Conservation (phyloP, 2,888 invertebrate species). For the Eupithecia subumbrata region DNA sequence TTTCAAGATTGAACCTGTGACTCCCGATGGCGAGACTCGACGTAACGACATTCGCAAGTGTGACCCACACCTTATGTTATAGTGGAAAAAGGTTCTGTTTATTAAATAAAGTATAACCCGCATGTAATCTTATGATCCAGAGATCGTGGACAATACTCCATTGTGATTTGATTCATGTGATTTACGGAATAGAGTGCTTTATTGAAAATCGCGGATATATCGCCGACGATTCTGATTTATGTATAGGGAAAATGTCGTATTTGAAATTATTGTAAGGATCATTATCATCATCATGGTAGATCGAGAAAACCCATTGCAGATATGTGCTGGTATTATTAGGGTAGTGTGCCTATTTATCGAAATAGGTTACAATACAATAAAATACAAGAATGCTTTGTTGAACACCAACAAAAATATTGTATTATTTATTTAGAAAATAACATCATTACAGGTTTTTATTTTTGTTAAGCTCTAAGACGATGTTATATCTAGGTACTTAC, state of each 20-base stretch:
- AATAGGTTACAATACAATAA: background rate
- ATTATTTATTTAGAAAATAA: too few species aligned
- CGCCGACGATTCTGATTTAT: background rate
- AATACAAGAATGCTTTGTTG: background rate
- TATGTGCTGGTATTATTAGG: background rate
- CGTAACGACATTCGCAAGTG: background rate
- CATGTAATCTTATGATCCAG: constrained; percentile 9
- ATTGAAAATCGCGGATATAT: background rate
- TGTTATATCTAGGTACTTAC: too few species aligned
- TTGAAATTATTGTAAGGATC: background rate
- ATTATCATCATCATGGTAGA: background rate
- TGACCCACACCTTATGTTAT: background rate
- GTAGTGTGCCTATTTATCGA: background rate
- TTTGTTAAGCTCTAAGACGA: too few species aligned
- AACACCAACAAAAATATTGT: background rate
- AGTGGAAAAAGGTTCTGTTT: constrained; percentile 15
- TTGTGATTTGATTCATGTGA: constrained; percentile 22
- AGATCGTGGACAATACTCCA: constrained; percentile 10
- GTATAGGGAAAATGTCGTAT: background rate
- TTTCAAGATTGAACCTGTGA: too few species aligned
- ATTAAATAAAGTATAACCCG: constrained; percentile 17
- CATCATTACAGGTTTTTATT: too few species aligned
- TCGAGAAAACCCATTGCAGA: background rate
- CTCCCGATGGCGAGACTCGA: background rate
- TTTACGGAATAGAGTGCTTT: constrained; percentile 5